Percentiles rank a stretch among this genome's conserved stretches.
phyloP scores from a whole-genome alignment of 2,888 invertebrate genomes.

The Lithophane semibrunnea region DNA sequence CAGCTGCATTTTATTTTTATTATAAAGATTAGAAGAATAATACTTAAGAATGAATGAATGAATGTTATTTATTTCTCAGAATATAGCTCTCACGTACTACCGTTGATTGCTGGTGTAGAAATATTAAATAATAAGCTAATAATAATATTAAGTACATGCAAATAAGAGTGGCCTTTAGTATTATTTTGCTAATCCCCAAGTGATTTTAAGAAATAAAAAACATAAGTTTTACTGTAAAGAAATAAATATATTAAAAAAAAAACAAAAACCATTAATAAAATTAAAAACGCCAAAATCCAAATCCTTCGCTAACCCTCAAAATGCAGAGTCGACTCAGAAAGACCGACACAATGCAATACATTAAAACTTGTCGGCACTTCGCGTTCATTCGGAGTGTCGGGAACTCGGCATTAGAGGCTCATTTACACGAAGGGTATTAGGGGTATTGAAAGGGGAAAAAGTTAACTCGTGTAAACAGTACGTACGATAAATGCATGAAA shows the following conservation, averaged over 20 bases:
- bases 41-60: too few species aligned
- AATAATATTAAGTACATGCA: too few species aligned
- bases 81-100: too few species aligned
- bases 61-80: too few species aligned
- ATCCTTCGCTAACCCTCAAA: slow-evolving; percentile 3
- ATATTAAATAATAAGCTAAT: too few species aligned
- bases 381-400: slow-evolving; percentile 23
- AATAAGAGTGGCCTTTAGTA: too few species aligned
- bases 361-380: slow-evolving; percentile 53
- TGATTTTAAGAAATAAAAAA: not conserved
- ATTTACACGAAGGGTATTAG: slow-evolving; percentile 7
- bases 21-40: too few species aligned
- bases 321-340: slow-evolving; percentile 15
- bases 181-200: not conserved
- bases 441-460: not conserved
- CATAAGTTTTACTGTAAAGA: not conserved
- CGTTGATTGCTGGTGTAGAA: too few species aligned
- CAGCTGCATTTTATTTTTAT: not conserved
- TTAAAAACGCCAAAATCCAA: slow-evolving; percentile 24
- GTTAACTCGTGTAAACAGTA: not conserved
- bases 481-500: not conserved
- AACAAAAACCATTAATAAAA: slow-evolving; percentile 30
- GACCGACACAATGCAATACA: slow-evolving; percentile 53
- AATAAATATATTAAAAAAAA: not conserved
- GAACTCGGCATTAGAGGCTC: slow-evolving; percentile 1